Percentiles rank a stretch among this genome's conserved stretches.
Evolutionary conservation across 2,888 invertebrate species (phyloP).

Genomic region (Julus scandinavius): DNA sequence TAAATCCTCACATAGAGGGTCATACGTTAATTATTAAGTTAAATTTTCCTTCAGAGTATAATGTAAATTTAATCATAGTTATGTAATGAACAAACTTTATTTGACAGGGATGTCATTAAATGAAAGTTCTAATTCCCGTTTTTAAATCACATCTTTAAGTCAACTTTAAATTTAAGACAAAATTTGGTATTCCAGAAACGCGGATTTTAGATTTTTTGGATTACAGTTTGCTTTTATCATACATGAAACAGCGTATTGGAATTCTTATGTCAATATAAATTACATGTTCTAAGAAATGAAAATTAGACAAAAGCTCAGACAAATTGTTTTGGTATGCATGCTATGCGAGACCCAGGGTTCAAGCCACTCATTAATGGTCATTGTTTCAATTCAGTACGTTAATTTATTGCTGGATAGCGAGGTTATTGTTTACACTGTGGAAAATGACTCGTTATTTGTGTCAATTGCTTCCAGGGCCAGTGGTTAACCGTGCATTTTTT

Average conservation of each 20-base stretch:
- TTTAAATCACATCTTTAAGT: too few relatives aligned
- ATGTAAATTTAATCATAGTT: too few relatives aligned
- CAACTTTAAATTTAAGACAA: too few relatives aligned
- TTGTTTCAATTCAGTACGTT: not conserved
- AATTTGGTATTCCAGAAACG: too few relatives aligned
- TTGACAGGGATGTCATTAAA: too few relatives aligned
- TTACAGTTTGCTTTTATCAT: too few relatives aligned
- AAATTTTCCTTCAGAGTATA: too few relatives aligned
- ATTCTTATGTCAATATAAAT: slow-evolving; percentile 24
- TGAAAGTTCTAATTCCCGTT: too few relatives aligned
- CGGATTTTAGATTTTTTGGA: too few relatives aligned
- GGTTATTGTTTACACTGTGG: slow-evolving; percentile 30
- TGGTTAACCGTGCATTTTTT: slow-evolving; percentile 18
- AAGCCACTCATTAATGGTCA: slow-evolving; percentile 15
- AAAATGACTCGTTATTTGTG: slow-evolving; percentile 19
- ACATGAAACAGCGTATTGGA: not conserved
- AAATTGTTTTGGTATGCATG: not conserved
- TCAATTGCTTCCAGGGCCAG: slow-evolving; percentile 24
- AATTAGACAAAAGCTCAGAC: not conserved
- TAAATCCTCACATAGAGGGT: too few relatives aligned
- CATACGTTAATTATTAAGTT: too few relatives aligned
- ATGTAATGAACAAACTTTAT: too few relatives aligned
- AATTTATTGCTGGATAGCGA: slow-evolving; percentile 29
- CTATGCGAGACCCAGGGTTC: slow-evolving; percentile 23
- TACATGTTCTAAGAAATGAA: not conserved